These are phyloP conservation scores for Cantharis rufa DNA, from an alignment of 2,888 invertebrate genomes.

Conservation along the genomic window DNA sequence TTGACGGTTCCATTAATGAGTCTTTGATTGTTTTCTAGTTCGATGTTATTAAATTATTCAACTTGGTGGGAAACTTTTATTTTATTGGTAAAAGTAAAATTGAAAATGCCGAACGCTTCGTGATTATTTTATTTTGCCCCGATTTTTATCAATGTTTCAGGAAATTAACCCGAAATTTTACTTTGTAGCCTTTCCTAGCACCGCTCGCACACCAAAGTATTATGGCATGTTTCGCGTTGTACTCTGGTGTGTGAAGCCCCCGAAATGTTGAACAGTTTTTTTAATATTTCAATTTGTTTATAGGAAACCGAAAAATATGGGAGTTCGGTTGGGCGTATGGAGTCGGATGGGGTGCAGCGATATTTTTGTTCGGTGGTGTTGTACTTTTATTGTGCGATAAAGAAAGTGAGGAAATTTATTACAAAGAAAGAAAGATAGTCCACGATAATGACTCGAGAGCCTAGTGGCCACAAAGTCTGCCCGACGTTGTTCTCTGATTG, in stretches of 20 bases:
- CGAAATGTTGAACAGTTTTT: neutral
- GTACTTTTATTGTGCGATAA: constrained; percentile 94
- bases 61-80: neutral
- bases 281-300: constrained; percentile 17
- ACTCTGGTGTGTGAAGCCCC: neutral
- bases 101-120: neutral
- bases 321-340: constrained; percentile 99
- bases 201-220: neutral
- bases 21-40: neutral
- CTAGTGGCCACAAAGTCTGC: constrained; percentile 73
- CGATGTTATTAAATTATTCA: neutral
- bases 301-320: constrained; percentile 90
- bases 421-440: constrained; percentile 93
- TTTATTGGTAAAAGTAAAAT: neutral
- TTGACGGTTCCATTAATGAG: neutral
- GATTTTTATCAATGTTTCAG: neutral
- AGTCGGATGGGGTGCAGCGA: constrained; percentile 96
- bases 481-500: constrained; percentile 68
- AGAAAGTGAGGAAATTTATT: constrained; percentile 97
- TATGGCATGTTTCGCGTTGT: no score
- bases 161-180: neutral
- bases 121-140: neutral
- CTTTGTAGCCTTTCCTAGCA: neutral
- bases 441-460: constrained; percentile 63
- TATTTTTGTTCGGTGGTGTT: constrained; percentile 93